A percentile compares a stretch with the other conserved stretches of the same genome.
Conservation (phyloP, 64 coral and sea anemone species). For the Montipora capricornis region DNA sequence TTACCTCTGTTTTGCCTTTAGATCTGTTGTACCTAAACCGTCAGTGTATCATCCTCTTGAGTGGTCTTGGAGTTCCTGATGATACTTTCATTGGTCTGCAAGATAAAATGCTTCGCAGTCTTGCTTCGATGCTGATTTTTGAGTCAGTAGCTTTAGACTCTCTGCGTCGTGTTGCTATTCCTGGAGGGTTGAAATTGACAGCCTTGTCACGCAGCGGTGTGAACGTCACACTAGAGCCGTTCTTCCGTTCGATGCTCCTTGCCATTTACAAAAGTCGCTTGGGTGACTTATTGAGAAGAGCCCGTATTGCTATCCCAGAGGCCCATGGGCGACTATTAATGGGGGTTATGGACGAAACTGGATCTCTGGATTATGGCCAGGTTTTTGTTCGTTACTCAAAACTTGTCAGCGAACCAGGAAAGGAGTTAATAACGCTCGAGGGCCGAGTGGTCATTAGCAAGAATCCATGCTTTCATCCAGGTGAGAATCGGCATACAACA, state of each 20-base stretch:
- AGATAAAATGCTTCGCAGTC: constrained; percentile 82
- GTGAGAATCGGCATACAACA: constrained; percentile 21
- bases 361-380: constrained; percentile 75
- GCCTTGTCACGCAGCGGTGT: constrained; percentile 80
- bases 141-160: constrained; percentile 73
- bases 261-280: constrained; percentile 93
- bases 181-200: constrained; percentile 71
- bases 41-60: constrained; percentile 88
- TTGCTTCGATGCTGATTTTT: constrained; percentile 87
- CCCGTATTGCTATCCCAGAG: constrained; percentile 88
- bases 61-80: constrained; percentile 87
- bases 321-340: constrained; percentile 82
- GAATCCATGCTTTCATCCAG: constrained; percentile 94
- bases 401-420: constrained; percentile 67
- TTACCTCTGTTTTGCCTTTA: not conserved
- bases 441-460: constrained; percentile 90
- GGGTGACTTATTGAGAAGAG: constrained; percentile 78
- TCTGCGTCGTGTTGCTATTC: constrained; percentile 53
- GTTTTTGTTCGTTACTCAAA: constrained; percentile 93
- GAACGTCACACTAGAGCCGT: constrained; percentile 86
- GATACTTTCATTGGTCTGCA: constrained; percentile 84
- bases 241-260: constrained; percentile 81
- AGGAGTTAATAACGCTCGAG: constrained; percentile 58
- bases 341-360: constrained; percentile 90
- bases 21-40: constrained; percentile 88